Evolutionary conservation across 2,113 vertebrate species (phyloP), one percentile per base, ranked within the genome.

Genomic region (Pungitius pungitius): DNA sequence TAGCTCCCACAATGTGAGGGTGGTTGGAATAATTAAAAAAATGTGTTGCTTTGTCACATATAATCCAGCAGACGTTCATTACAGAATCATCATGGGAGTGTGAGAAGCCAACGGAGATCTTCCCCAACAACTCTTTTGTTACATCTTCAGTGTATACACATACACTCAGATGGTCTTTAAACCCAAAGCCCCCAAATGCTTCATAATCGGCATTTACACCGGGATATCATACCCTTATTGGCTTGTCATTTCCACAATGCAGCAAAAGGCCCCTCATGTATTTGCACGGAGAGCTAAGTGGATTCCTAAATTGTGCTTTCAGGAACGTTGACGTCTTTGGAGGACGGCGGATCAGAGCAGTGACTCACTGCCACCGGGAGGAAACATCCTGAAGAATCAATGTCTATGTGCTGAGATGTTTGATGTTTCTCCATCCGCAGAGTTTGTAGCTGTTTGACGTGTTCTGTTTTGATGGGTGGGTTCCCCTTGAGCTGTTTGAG

Each of bases 331-430:
- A 57, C 26, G 6, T 35, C 66, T 72, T 69, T 70, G 68, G 40
- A 75, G 24, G 59, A 73, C 62, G 60, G 57, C 13, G 59, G 52
- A 84, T 84, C 61, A 60, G 62, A 65, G 2, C 0, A 27, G 30
- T 69, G 80, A 80, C 26, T 82, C 81, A 76, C 22, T 70, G 72
- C 58, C 74, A 75, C 37, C 3, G 37, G 69, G 37, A 69, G 69
- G 42, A 61, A 75, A 73, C 20, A 63, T 62, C 45, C 45, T 18
- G 18, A 73, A 71, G 69, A 49, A 82, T 51, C 1, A 6, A 81
- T 39, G 60, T 20, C 27, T 45, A 42, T 37, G 51, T 35, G 35
- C 27, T 51, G 1, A 15, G 13, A 69, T 45, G 39, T 9, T 40
- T 65, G 66, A 67, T 70, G 59, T 65, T 52, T 30, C 45, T 3